Conservation (phyloP, 2,113 vertebrate species). For the Callospermophilus lateralis region DNA sequence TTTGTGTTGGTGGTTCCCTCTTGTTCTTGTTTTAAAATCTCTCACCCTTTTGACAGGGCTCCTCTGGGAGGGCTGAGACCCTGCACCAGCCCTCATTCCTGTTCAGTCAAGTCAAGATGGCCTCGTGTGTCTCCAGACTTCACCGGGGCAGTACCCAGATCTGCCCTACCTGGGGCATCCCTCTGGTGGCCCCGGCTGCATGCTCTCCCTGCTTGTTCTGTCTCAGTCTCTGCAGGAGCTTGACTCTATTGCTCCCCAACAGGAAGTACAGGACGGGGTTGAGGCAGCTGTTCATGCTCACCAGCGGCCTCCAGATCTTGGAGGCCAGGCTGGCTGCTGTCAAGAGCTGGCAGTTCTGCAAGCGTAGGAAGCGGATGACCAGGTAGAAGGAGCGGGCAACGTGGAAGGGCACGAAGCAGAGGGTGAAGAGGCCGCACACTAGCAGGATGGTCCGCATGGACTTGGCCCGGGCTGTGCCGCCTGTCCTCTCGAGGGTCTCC, state of each 20-base stretch:
- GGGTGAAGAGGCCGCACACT: conserved; percentile 75
- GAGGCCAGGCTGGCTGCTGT: conserved; percentile 69
- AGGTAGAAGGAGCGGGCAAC: conserved; percentile 75
- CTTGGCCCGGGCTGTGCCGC: conserved; percentile 62
- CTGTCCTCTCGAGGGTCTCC: neutral
- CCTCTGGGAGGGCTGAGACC: too few relatives aligned
- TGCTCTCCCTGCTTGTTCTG: conserved; percentile 55
- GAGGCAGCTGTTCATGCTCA: conserved; percentile 83
- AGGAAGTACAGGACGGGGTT: conserved; percentile 85
- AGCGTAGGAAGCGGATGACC: conserved; percentile 51
- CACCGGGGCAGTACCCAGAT: neutral
- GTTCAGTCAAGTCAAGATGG: neutral
- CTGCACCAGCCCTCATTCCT: too few relatives aligned
- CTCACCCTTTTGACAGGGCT: neutral
- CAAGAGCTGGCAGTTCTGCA: conserved; percentile 75
- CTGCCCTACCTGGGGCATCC: accelerated
- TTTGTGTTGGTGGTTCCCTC: neutral
- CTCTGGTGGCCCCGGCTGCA: accelerated
- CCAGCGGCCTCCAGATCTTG: conserved; percentile 83
- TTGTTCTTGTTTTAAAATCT: conserved; percentile 1
- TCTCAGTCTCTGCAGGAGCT: conserved; percentile 68
- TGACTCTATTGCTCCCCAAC: neutral
- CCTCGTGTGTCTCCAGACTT: neutral
- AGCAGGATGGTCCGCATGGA: conserved; percentile 76
- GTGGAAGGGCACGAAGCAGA: conserved; percentile 86